A percentile compares a stretch with the other conserved stretches of the same genome.
phyloP scores from a whole-genome alignment of 2,113 vertebrate genomes.

The Hippocampus mohnikei region DNA sequence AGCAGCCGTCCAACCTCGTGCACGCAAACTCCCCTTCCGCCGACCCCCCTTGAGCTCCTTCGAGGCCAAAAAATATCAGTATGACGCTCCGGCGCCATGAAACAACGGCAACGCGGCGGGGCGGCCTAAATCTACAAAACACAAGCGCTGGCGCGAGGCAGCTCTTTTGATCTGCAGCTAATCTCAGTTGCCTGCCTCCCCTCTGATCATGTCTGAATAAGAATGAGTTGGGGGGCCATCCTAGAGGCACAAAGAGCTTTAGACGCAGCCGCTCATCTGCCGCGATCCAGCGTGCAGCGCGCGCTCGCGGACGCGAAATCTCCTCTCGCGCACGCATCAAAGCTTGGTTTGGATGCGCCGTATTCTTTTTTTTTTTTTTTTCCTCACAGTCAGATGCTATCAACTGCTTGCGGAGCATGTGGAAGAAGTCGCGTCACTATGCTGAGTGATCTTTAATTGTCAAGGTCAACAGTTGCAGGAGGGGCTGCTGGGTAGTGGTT shows the following conservation, averaged over 20 bases:
- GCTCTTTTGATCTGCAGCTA: conserved; percentile 75
- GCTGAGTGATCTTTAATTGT: conserved; percentile 66
- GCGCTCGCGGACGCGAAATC: conserved; percentile 37
- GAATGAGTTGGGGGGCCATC: conserved; percentile 72
- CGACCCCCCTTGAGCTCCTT: conserved; percentile 53
- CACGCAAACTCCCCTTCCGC: conserved; percentile 51
- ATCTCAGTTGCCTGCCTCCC: conserved; percentile 76
- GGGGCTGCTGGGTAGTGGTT: conserved; percentile 48
- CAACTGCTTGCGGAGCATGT: conserved; percentile 57
- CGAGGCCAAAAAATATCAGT: conserved; percentile 58
- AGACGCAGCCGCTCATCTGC: conserved; percentile 56
- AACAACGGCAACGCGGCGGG: conserved; percentile 48
- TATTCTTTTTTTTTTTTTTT: conserved; percentile 37
- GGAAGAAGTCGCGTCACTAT: conserved; percentile 58
- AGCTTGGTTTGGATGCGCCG: conserved; percentile 48
- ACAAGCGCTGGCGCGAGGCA: conserved; percentile 63
- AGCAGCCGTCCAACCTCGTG: conserved; percentile 42
- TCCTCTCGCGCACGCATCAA: conserved; percentile 39
- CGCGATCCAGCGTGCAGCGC: conserved; percentile 33
- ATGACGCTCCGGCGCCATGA: conserved; percentile 50
- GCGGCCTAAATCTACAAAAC: conserved; percentile 72
- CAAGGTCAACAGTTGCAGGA: conserved; percentile 58
- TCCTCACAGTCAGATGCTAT: conserved; percentile 54
- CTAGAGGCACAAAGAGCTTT: conserved; percentile 73
- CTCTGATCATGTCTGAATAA: conserved; percentile 77